Percentiles rank a stretch among this genome's conserved stretches.
Evolutionary conservation across 2,797 vertebrate genomes (phyloP).

Genomic region (Dendrocincla fuliginosa): DNA sequence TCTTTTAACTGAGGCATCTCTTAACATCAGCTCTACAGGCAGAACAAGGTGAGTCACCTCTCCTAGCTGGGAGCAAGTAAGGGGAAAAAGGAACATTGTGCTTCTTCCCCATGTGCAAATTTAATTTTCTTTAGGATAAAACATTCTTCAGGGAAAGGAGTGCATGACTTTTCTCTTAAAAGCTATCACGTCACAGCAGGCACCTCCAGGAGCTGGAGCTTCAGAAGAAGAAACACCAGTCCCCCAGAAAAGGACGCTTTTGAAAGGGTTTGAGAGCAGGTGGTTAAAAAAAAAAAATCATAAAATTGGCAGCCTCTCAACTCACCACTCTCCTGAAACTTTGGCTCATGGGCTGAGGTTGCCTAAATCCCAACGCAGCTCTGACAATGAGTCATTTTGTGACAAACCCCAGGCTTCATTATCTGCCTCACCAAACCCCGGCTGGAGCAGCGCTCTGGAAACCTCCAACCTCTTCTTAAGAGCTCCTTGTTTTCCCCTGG

Average conservation of each 20-base stretch:
- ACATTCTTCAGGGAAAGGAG: neutral
- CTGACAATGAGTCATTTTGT: conserved; percentile 48
- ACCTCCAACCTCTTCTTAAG: neutral
- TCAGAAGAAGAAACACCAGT: neutral
- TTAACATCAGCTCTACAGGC: neutral
- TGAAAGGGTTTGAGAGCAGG: neutral
- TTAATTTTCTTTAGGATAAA: neutral
- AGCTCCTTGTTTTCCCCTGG: neutral
- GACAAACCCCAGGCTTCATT: conserved; percentile 51
- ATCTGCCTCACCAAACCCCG: conserved; percentile 52
- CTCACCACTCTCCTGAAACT: neutral
- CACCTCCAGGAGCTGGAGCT: neutral
- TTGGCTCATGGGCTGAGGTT: conserved; percentile 23
- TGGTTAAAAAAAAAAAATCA: neutral
- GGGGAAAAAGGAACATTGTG: neutral
- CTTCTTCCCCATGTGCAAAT: neutral
- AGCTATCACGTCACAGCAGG: neutral
- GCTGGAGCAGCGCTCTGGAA: neutral
- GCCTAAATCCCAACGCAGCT: conserved; percentile 13
- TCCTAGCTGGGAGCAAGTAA: neutral
- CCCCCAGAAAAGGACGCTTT: neutral
- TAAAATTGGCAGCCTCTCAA: neutral
- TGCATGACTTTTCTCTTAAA: neutral
- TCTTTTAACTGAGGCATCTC: neutral
- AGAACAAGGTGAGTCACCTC: neutral